These are phyloP conservation scores for Machimus atricapillus DNA, from an alignment of 2,888 invertebrate species.

Conservation along the genomic window DNA sequence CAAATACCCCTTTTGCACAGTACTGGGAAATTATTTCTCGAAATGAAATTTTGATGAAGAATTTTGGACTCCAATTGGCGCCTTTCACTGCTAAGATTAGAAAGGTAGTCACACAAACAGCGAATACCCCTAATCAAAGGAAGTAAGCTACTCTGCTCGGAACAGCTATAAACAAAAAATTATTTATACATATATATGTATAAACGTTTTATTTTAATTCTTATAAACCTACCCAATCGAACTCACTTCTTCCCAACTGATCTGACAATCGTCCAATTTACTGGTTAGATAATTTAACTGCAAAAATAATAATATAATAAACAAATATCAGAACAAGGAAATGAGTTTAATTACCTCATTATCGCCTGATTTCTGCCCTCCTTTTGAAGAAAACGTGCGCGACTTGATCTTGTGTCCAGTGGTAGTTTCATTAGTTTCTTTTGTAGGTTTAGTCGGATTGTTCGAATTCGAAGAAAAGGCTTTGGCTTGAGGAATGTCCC, in stretches of 20 bases:
- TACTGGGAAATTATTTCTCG: neutral
- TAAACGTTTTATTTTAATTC: neutral
- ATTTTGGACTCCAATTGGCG: slow-evolving; percentile 12
- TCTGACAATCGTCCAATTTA: neutral
- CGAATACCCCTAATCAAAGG: neutral
- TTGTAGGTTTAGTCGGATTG: neutral
- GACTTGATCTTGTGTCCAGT: neutral
- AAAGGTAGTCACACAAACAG: too few relatives aligned
- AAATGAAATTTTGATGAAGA: neutral
- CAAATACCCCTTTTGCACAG: neutral
- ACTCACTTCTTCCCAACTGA: neutral
- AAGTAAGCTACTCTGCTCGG: neutral
- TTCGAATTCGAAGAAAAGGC: neutral
- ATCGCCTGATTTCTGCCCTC: neutral
- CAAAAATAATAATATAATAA: neutral
- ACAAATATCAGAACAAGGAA: too few relatives aligned
- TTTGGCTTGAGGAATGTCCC: too few relatives aligned
- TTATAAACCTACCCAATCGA: neutral
- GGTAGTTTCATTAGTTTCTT: neutral
- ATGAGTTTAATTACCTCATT: neutral
- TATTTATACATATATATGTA: neutral
- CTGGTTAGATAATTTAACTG: neutral
- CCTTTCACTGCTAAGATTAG: slow-evolving; percentile 30
- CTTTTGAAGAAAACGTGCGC: neutral
- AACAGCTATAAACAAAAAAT: neutral